Percentiles rank a stretch among this genome's conserved stretches.
phyloP scores from a whole-genome alignment of 2,797 vertebrate genomes.

The Gadopsis bispinosus region DNA sequence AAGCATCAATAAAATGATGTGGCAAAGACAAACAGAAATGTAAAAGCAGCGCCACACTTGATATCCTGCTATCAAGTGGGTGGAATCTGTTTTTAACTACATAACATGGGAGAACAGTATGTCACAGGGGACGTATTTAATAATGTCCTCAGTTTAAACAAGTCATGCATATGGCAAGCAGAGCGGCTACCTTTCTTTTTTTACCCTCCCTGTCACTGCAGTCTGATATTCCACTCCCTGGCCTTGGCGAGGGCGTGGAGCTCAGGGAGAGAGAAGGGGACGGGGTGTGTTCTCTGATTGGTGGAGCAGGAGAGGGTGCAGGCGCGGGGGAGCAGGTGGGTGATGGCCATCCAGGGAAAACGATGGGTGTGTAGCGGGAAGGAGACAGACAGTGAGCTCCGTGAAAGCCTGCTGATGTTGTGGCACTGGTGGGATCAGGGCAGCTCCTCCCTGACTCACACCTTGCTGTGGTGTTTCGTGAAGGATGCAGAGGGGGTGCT shows the following conservation, averaged over 20 bases:
- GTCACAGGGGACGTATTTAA: conserved; percentile 47
- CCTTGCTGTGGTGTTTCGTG: conserved; percentile 7
- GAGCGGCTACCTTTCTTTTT: conserved; percentile 92
- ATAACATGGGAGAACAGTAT: conserved; percentile 30
- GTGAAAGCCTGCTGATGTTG: conserved; percentile 24
- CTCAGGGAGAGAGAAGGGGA: conserved; percentile 81
- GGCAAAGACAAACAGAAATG: conserved; percentile 25
- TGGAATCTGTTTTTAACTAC: conserved; percentile 46
- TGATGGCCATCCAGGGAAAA: conserved; percentile 74
- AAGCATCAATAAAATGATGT: background rate
- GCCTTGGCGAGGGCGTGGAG: conserved; percentile 85
- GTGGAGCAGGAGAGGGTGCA: conserved; percentile 76
- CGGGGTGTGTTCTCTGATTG: conserved; percentile 73
- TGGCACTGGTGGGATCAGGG: conserved; percentile 18
- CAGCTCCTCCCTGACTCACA: conserved; percentile 22
- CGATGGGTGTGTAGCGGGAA: conserved; percentile 66
- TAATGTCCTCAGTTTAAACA: conserved; percentile 41
- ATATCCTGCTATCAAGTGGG: conserved; percentile 43
- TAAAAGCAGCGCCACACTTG: conserved; percentile 38
- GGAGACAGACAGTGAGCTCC: conserved; percentile 65
- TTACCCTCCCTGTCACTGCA: conserved; percentile 86
- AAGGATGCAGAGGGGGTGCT: conserved; percentile 27
- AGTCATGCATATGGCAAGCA: conserved; percentile 66
- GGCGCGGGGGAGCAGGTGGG: conserved; percentile 73
- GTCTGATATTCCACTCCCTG: conserved; percentile 87